Conservation (phyloP, 2,888 invertebrate species). For the Morinoia aosen region DNA sequence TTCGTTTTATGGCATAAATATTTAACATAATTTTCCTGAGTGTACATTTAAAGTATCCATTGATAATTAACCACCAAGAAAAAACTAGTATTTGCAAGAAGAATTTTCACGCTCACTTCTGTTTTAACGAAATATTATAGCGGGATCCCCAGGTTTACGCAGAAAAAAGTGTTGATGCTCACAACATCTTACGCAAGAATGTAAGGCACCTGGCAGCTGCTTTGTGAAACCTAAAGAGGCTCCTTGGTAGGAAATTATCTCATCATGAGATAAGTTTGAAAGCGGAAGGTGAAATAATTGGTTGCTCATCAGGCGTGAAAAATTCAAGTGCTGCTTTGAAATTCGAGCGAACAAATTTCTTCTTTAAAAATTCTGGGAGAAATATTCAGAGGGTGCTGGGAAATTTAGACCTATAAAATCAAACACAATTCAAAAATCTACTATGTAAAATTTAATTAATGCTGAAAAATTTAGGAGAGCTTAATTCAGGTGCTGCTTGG, state of each 20-base stretch:
- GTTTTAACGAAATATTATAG: background rate
- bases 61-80: background rate
- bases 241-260: background rate
- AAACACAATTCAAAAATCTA: background rate
- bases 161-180: background rate
- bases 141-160: background rate
- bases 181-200: background rate
- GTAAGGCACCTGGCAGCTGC: background rate
- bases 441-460: background rate
- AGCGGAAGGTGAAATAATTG: background rate
- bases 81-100: background rate
- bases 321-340: background rate
- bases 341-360: no score
- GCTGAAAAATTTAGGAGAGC: no score
- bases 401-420: no score
- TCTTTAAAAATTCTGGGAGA: no score
- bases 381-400: no score
- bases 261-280: background rate
- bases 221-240: background rate
- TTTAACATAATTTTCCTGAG: background rate
- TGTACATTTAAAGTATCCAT: background rate
- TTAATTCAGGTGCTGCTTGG: no score
- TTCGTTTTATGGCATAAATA: no score
- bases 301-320: background rate
- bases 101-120: background rate